These are phyloP conservation scores for Gavialis gangeticus DNA, from an alignment of 2,113 vertebrate species.

Conservation along the genomic window DNA sequence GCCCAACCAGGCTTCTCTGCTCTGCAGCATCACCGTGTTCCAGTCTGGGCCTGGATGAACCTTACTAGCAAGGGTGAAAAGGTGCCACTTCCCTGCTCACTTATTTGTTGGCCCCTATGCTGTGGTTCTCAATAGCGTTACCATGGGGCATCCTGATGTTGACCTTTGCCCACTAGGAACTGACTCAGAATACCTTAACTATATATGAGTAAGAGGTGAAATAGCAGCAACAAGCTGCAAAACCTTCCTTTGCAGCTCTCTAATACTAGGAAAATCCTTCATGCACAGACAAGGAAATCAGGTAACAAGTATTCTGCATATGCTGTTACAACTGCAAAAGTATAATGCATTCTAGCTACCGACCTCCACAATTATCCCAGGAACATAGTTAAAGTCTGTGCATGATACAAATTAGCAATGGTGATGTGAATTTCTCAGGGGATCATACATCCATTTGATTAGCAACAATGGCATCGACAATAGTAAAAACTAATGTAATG, in stretches of 20 bases:
- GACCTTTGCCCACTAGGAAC: neutral
- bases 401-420: rapidly evolving
- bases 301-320: neutral
- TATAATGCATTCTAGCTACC: conserved; percentile 3
- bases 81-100: neutral
- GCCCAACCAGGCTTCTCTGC: neutral
- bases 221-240: neutral
- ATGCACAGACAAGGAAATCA: neutral
- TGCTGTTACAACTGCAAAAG: neutral
- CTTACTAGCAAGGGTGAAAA: neutral
- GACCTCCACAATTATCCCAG: neutral
- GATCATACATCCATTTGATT: neutral
- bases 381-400: neutral
- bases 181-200: neutral
- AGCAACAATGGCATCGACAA: neutral
- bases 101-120: neutral
- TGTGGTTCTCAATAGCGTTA: neutral
- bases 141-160: neutral
- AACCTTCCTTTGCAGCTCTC: neutral
- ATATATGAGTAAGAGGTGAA: neutral
- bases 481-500: neutral
- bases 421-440: neutral
- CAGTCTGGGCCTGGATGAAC: conserved; percentile 24
- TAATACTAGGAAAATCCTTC: rapidly evolving
- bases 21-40: neutral